Conservation (phyloP, 2,888 invertebrate species). For the Ormyrus labotus region DNA sequence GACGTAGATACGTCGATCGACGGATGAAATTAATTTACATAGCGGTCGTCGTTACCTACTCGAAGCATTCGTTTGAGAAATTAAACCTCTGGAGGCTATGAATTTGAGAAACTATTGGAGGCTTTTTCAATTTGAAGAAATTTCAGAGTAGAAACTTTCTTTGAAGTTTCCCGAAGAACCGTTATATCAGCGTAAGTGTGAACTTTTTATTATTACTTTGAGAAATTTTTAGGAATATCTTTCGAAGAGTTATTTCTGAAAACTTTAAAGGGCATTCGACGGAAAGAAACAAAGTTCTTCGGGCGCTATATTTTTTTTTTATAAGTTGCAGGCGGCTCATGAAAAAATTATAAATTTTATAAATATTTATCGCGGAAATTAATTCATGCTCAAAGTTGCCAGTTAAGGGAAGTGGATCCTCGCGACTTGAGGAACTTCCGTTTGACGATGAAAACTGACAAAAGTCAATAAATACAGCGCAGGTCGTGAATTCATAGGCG, state of each 20-base stretch:
- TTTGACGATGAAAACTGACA: constrained; percentile 15
- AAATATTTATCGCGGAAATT: no score
- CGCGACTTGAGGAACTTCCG: neutral
- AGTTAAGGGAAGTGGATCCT: neutral
- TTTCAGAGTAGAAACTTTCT: no score
- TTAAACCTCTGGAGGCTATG: no score
- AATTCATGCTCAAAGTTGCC: neutral
- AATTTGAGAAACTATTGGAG: no score
- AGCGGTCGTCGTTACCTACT: neutral
- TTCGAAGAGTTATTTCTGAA: constrained; percentile 2
- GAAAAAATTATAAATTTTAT: no score
- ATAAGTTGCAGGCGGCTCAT: no score
- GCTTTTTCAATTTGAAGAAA: no score
- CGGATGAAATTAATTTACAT: neutral
- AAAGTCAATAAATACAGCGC: constrained; percentile 28
- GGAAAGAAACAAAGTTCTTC: neutral
- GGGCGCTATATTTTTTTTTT: no score
- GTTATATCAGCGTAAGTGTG: no score
- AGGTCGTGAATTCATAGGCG: neutral
- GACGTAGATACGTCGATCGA: neutral
- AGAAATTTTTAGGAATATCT: neutral
- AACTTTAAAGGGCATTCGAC: neutral
- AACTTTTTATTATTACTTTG: neutral
- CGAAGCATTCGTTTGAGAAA: no score
- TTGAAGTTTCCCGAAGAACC: no score